These are phyloP conservation scores for Epizoanthus scotinus DNA, from an alignment of 92 coral and sea anemone species.

Conservation along the genomic window DNA sequence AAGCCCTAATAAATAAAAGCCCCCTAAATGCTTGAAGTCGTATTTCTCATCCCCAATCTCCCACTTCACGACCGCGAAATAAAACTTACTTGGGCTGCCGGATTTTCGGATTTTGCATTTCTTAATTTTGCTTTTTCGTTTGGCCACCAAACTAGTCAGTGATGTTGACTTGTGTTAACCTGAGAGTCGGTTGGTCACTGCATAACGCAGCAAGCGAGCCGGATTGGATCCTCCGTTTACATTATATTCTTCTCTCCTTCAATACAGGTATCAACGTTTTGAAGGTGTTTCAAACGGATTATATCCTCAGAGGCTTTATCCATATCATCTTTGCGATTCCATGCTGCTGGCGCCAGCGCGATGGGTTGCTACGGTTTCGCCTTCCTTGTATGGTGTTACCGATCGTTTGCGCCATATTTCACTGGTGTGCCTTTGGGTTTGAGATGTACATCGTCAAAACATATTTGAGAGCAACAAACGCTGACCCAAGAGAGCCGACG, in stretches of 20 bases:
- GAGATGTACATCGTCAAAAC: slow-evolving; percentile 44
- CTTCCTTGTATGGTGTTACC: slow-evolving; percentile 13
- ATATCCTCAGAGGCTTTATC: slow-evolving; percentile 18
- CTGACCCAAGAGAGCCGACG: slow-evolving; percentile 41
- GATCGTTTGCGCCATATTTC: slow-evolving; percentile 4
- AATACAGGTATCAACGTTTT: slow-evolving; percentile 8
- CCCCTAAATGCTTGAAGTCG: too few relatives aligned
- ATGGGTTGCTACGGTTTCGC: background rate
- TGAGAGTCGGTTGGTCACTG: too few relatives aligned
- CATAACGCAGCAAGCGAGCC: background rate
- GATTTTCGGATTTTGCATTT: too few relatives aligned
- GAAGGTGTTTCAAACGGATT: slow-evolving; percentile 22
- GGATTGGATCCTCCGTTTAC: background rate
- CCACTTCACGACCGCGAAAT: too few relatives aligned
- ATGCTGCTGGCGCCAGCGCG: slow-evolving; percentile 31
- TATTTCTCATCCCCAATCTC: too few relatives aligned
- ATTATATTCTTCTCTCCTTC: background rate
- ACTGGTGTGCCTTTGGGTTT: slow-evolving; percentile 56
- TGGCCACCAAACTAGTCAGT: too few relatives aligned
- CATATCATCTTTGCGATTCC: slow-evolving; percentile 22
- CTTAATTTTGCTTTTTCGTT: too few relatives aligned
- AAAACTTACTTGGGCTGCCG: too few relatives aligned
- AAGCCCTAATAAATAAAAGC: too few relatives aligned
- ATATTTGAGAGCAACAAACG: slow-evolving; percentile 31
- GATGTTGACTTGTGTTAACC: too few relatives aligned